A percentile compares a stretch with the other conserved stretches of the same genome.
Evolutionary conservation across 2,888 invertebrate species (phyloP).

Genomic region (Diogma glabrata): DNA sequence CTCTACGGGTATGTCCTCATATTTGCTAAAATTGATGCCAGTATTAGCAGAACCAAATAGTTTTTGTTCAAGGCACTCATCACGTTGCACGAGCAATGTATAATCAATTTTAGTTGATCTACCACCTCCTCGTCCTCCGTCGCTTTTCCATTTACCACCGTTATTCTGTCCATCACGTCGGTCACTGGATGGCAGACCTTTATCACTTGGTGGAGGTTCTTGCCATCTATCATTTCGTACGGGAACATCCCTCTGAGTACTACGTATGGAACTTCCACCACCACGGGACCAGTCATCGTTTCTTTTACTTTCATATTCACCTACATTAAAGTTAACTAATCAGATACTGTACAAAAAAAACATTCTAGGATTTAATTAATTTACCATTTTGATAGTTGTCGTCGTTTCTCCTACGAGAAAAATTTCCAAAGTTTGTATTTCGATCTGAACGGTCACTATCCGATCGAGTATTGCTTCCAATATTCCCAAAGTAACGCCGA

Average conservation of each 20-base stretch:
- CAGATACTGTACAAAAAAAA: no score
- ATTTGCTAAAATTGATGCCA: slow-evolving; percentile 99
- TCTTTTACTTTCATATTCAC: slow-evolving; percentile 12
- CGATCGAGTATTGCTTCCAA: no score
- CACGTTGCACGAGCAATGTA: slow-evolving; percentile 72
- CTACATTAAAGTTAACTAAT: not conserved
- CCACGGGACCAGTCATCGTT: slow-evolving; percentile 16
- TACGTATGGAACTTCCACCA: slow-evolving; percentile 19
- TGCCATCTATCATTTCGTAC: slow-evolving; percentile 55
- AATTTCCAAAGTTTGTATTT: slow-evolving; percentile 36
- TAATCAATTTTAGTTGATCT: slow-evolving; percentile 51
- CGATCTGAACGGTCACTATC: slow-evolving; percentile 44
- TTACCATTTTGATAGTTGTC: slow-evolving; percentile 22
- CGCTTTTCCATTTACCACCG: slow-evolving; percentile 36
- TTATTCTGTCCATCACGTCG: slow-evolving; percentile 22
- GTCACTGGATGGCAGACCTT: not conserved
- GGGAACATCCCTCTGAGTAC: slow-evolving; percentile 25
- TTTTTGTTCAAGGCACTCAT: slow-evolving; percentile 79
- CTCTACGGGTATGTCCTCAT: slow-evolving; percentile 99
- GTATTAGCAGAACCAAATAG: slow-evolving; percentile 87
- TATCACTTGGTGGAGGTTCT: slow-evolving; percentile 32
- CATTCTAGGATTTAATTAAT: not conserved
- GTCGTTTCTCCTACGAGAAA: slow-evolving; percentile 20
- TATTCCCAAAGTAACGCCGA: no score
- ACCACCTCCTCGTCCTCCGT: slow-evolving; percentile 34